Evolutionary conservation across 2,888 invertebrate genomes (phyloP), one percentile per base, ranked within the genome.

Genomic region (Uropetala carovei): DNA sequence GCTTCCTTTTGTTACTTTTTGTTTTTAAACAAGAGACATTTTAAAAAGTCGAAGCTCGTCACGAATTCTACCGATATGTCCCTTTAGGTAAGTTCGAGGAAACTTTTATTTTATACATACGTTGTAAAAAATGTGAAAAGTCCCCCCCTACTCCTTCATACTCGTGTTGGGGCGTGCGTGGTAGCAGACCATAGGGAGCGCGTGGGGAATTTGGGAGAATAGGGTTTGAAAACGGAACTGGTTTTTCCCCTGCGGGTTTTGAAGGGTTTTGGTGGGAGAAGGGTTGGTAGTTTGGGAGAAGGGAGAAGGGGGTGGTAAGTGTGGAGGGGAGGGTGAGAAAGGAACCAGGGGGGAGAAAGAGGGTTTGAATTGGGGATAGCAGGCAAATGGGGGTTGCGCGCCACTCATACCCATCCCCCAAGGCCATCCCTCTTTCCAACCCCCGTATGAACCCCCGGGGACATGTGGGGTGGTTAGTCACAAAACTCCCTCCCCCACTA

Each of bases 401-500:
- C 13, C 75, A 22, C 14, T 86, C 59, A 86, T 57, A 22, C 60
- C 27, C 86, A 18, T 30, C 60, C 86, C 30, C 30, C 86, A n/a
- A 16, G 43, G 27, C 14, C 89, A 18, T 64, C 86, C 30, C 13
- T n/a, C 60, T 64, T 64, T 30, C 16, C 83, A 18, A 16, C n/a
- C 75, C 27, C 8, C 22, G 11, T 27, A 13, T 14, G 22, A n/a
- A 22, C 75, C 75, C 75, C 27, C 60, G 11, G 75, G 75, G 75
- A 75, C 75, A 75, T 75, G 75, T 75, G 75, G 75, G 75, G 75
- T 75, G 75, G 75, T 75, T 75, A 75, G 75, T 75, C 75, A 27
- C 22, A 27, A 75, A 27, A 75, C 11, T 27, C 75, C 18, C 22
- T 22, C 18, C 43, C 30, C 16, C 82, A 3, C 30, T 30, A 11